Conservation (phyloP, 2,888 invertebrate genomes). For the Caenorhabditis wallacei region DNA sequence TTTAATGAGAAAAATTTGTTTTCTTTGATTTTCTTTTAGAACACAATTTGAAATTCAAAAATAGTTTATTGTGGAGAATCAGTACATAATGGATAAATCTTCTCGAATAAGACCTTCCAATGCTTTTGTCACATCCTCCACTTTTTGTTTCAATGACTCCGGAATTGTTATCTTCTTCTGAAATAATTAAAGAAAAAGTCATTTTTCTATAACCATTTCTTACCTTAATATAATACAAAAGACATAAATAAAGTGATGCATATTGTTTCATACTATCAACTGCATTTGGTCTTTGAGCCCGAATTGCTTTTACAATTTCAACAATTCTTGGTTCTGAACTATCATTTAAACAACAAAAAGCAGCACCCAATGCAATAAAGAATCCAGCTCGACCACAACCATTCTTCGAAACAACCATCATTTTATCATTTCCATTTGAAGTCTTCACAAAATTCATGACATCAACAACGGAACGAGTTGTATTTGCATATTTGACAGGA, state of each 20-base stretch:
- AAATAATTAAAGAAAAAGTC: not conserved
- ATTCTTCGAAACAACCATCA: constrained; percentile 53
- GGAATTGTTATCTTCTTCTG: constrained; percentile 51
- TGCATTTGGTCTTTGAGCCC: constrained; percentile 52
- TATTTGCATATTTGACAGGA: constrained; percentile 58
- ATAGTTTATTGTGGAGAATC: not conserved
- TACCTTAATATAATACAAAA: constrained; percentile 62
- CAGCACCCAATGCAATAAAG: constrained; percentile 40
- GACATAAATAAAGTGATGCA: constrained; percentile 53
- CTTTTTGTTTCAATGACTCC: constrained; percentile 31
- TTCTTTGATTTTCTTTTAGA: no score
- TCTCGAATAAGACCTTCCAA: constrained; percentile 40
- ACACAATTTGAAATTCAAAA: no score
- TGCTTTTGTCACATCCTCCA: constrained; percentile 44
- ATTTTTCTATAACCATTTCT: no score
- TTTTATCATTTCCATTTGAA: constrained; percentile 50
- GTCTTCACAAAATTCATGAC: constrained; percentile 56
- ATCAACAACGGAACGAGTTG: constrained; percentile 55
- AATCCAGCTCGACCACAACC: constrained; percentile 58
- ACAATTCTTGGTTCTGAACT: constrained; percentile 36
- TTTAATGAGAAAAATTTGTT: no score
- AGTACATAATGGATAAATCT: constrained; percentile 39
- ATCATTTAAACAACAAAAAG: constrained; percentile 49
- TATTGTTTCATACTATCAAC: constrained; percentile 64
- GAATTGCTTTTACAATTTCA: constrained; percentile 55